Evolutionary conservation across 2,888 invertebrate species (phyloP), one percentile per base, ranked within the genome.

Genomic region (Platypus cylindrus): DNA sequence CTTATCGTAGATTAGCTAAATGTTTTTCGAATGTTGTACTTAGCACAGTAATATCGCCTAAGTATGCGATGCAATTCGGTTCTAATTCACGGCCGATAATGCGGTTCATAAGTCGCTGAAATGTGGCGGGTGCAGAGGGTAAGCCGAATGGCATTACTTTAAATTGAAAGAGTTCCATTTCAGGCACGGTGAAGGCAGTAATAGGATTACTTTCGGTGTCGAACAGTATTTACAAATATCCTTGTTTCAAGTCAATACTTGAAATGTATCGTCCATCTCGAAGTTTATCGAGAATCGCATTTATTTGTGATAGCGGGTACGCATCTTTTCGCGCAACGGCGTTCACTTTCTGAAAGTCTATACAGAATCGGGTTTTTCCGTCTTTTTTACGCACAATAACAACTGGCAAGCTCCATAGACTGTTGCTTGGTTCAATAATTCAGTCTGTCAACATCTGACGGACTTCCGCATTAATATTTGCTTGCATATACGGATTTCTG

Each of bases 101-200:
- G 1, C 15, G 26, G 27, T 53, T 50, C 32, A 55, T 36, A 13
- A 53, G 34, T 2, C 51, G 30, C 30, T 52, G 50, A 29, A 50
- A 53, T 0, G 52, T 52, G 7, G 50, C 49, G 2, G 48, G 46
- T 1, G 52, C 49, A 22, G 45, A 44, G 29, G 45, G 45, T 3
- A 54, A 33, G 2, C 54, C 54, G 40, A 55, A 54, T 3, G 54
- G 52, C 49, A 54, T 49, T n/a, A n/a, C n/a, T n/a, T n/a, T n/a
- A n/a, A n/a, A n/a, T n/a, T n/a, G n/a, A n/a, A n/a, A n/a, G n/a
- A n/a, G n/a, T n/a, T n/a, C n/a, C 22, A 20, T 20, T 8, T 9
- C 22, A 7, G 22, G 22, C 9, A 20, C 22, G 7, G 22, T 20
- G 9, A 20, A 20, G 7, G 22, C 22, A 20, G 22, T 20, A 20